Evolutionary conservation across 2,797 vertebrate genomes (phyloP), one percentile per base, ranked within the genome.

Genomic region (Coracias cyanogaster): DNA sequence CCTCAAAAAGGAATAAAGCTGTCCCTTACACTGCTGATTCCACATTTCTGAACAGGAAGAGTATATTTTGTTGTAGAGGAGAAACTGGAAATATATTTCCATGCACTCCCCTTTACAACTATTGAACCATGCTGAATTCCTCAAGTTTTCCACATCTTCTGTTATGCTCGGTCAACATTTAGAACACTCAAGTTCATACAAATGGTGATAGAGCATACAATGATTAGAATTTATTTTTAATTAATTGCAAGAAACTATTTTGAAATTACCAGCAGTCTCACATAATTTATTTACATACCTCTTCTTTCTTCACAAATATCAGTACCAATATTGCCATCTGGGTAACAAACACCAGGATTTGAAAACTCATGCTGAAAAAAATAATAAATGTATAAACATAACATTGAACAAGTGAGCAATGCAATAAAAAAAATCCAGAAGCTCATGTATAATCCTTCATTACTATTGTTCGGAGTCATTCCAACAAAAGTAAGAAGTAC

Each of bases 331-430:
- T 29, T 78, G 71, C 17, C 69, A 88, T 21, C 41, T 96, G 86
- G 8, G 21, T 46, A 78, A 74, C 60, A 76, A 97, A 62, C 37
- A 91, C 22, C n/a, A 94, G 46, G 24, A 74, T 37, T n/a, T 97
- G 71, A 81, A 97, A 82, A 67, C 15, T 51, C 58, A 89, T 95
- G 95, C 93, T 97, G 45, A 79, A 96, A 94, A 62, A 51, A 24
- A 0, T 0, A 8, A 22, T 4, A 66, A 28, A 33, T 8, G 4
- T 29, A 64, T 65, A 76, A 79, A 41, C 25, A 82, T 46, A 57
- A 51, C 58, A 86, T 22, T 52, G 31, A 73, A 82, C 18, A 58
- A 73, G 12, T 24, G 16, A 89, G 15, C 2, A 76, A 39, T 24
- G 33, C 10, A 62, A 51, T 28, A 52, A 65, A 89, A 89, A 80